Base-by-base conservation (phyloP, 2,888 invertebrate genomes). In the Drosophila suboccidentalis region DNA sequence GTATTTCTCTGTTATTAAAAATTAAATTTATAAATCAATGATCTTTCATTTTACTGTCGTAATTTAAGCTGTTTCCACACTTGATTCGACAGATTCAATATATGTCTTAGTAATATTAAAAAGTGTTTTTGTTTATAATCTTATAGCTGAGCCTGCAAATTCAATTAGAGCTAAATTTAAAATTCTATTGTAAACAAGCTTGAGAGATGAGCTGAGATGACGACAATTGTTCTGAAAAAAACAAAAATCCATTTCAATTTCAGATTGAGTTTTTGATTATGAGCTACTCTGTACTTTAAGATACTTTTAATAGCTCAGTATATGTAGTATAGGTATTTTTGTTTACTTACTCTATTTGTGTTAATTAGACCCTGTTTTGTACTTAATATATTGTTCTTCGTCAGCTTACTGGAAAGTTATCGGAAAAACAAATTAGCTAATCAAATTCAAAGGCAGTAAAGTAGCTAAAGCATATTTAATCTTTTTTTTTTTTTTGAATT, bases 1-100 rank as follows among this genome's bases (percentile, higher is more conserved):
- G 46, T 47, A 61, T 50, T 47, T 43, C n/a, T 50, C 32, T 54
- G 13, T 26, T 34, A 43, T 49, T 68, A n/a, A 46, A 51, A 47
- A 41, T 34, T 58, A 15, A 55, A 60, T 19, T 39, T 34, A 36
- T 26, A 50, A 34, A 17, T 13, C n/a, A 49, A 34, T 9, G n/a
- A 46, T 26, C 13, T 44, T 8, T 44, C 13, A 19, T 10, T 26
- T 49, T 4, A 6, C 36, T 58, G 3, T 29, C 22, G 19, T 13
- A 36, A 19, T 13, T 50, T 34, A 50, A 50, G n/a, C 5, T 19
- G 38, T 26, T 46, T 26, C 1, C 8, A 38, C 6, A 17, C 19
- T 34, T 13, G 11, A 19, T 17, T 34, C 3, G n/a, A 32, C 17
- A 3, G 38, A 9, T 17, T 41, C 4, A 41, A 41, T 41, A 17